Evolutionary conservation across 2,797 vertebrate species (phyloP).

Genomic region (Tolypeutes matacus): DNA sequence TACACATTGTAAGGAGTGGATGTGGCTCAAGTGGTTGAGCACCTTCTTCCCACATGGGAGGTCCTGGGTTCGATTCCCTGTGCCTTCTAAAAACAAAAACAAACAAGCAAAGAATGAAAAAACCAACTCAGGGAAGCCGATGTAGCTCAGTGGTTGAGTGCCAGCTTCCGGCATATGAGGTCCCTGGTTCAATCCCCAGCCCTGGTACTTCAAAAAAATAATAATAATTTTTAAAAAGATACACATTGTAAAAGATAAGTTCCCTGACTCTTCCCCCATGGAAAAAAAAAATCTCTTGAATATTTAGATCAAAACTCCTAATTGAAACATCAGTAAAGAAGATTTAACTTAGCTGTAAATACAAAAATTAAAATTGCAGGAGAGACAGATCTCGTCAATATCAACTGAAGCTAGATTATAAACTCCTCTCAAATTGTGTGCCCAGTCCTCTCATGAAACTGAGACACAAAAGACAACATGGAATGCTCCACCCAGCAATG

Average conservation of each 20-base stretch:
- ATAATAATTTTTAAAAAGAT: too few species aligned
- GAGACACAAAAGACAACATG: background rate
- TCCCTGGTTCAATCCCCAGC: too few species aligned
- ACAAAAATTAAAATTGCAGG: conserved; percentile 60
- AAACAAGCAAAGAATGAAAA: too few species aligned
- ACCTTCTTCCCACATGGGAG: background rate
- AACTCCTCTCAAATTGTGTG: background rate
- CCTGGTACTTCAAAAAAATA: too few species aligned
- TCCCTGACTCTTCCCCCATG: background rate
- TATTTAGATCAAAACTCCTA: background rate
- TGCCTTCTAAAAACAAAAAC: too few species aligned
- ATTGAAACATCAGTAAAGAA: conserved; percentile 35
- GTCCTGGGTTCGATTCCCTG: too few species aligned
- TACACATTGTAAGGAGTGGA: background rate
- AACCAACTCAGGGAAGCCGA: background rate
- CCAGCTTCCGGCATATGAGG: background rate
- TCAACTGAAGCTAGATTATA: background rate
- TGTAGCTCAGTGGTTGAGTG: too few species aligned
- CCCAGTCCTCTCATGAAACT: conserved; percentile 33
- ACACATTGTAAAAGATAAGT: background rate
- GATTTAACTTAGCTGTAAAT: conserved; percentile 21
- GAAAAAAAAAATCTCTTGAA: background rate
- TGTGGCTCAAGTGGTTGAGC: too few species aligned
- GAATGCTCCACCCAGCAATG: background rate
- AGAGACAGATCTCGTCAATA: background rate